phyloP scores from a whole-genome alignment of 1,140 invertebrate species.

The Heliconius hermathena region DNA sequence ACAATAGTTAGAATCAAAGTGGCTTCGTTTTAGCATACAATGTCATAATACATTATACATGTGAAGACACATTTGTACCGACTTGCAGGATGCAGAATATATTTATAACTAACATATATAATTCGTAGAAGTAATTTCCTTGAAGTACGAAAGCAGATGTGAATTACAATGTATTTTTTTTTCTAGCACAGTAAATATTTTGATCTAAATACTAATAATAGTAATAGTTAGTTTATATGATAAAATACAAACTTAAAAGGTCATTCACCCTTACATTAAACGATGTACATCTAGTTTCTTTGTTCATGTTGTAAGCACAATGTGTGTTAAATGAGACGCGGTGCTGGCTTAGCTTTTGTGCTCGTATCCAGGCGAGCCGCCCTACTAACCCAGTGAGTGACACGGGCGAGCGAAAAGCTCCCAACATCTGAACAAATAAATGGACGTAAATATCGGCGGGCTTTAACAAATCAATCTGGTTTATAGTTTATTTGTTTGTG shows the following conservation, averaged over 20 bases:
- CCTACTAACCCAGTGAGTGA: slow-evolving; percentile 70
- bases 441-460: slow-evolving; percentile 48
- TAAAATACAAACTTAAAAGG: slow-evolving; percentile 6
- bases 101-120: background rate
- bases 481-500: background rate
- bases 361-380: slow-evolving; percentile 46
- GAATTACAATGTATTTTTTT: background rate
- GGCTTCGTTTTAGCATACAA: slow-evolving; percentile 32
- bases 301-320: slow-evolving; percentile 34
- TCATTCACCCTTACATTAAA: slow-evolving; percentile 23
- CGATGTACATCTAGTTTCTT: slow-evolving; percentile 24
- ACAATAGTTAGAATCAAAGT: slow-evolving; percentile 29
- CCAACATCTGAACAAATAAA: slow-evolving; percentile 60
- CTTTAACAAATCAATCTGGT: slow-evolving; percentile 15
- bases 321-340: slow-evolving; percentile 39
- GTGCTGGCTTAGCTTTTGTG: slow-evolving; percentile 49
- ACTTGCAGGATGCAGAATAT: slow-evolving; percentile 16
- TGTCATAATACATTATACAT: slow-evolving; percentile 28
- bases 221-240: background rate
- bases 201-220: background rate
- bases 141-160: too few species aligned
- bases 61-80: slow-evolving; percentile 20
- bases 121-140: background rate
- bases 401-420: slow-evolving; percentile 57
- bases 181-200: background rate